Conservation (phyloP, 2,797 vertebrate genomes). For the Danionella dracula region DNA sequence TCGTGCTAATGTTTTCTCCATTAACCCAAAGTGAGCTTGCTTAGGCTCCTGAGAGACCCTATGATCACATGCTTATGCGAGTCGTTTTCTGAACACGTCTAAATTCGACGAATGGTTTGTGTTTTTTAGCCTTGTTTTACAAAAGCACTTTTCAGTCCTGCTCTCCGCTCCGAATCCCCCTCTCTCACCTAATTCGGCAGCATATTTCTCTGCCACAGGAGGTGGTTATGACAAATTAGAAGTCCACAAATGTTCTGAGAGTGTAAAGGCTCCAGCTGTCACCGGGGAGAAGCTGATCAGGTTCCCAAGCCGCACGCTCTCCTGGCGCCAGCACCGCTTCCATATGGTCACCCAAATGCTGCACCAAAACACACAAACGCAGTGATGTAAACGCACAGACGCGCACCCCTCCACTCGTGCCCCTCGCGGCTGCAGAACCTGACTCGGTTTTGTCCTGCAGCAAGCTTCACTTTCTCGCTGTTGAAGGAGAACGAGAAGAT, state of each 20-base stretch:
- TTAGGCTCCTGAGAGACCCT: too few relatives aligned
- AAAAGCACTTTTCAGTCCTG: constrained; percentile 10
- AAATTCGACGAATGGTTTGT: too few relatives aligned
- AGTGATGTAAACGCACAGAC: constrained; percentile 31
- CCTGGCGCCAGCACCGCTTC: constrained; percentile 92
- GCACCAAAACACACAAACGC: constrained; percentile 81
- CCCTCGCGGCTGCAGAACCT: constrained; percentile 57
- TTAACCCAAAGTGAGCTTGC: too few relatives aligned
- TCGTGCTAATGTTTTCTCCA: too few relatives aligned
- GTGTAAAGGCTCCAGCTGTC: constrained; percentile 99
- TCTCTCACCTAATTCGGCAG: constrained; percentile 83
- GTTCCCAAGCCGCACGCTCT: constrained; percentile 98
- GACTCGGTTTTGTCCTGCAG: too few relatives aligned
- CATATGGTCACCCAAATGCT: constrained; percentile 99
- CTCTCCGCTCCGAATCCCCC: constrained; percentile 56
- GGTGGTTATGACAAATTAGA: constrained; percentile 99
- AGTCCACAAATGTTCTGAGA: constrained; percentile 99
- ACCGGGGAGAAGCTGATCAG: constrained; percentile 97
- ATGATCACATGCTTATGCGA: too few relatives aligned
- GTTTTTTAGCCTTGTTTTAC: too few relatives aligned
- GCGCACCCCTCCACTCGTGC: constrained; percentile 22
- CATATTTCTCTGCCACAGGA: constrained; percentile 99
- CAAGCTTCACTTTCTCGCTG: too few relatives aligned
- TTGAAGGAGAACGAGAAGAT: too few relatives aligned
- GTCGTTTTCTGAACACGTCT: too few relatives aligned